phyloP scores from a whole-genome alignment of 2,888 invertebrate genomes.

The Morpho achilles region DNA sequence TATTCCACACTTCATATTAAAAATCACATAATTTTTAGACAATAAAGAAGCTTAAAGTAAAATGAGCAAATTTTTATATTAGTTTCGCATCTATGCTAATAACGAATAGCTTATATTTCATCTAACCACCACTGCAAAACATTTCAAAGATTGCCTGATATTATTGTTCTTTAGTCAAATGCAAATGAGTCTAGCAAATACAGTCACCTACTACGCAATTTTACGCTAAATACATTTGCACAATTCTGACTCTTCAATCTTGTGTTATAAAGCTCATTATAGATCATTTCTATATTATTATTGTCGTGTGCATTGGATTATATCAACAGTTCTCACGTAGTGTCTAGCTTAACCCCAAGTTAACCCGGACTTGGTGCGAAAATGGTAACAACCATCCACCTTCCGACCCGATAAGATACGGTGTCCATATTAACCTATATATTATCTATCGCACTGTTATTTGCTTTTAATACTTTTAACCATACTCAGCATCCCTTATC shows the following conservation, averaged over 20 bases:
- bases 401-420: slow-evolving; percentile 30
- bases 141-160: slow-evolving; percentile 35
- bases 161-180: slow-evolving; percentile 51
- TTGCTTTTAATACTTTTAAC: no score
- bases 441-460: no score
- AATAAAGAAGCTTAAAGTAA: no score
- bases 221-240: not conserved
- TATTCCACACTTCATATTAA: no score
- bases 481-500: no score
- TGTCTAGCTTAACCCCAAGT: slow-evolving; percentile 52
- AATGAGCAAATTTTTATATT: no score
- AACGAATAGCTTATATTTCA: no score
- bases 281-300: slow-evolving; percentile 4
- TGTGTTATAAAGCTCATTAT: slow-evolving; percentile 6
- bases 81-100: no score
- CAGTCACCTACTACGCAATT: slow-evolving; percentile 12
- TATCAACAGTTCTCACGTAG: slow-evolving; percentile 49
- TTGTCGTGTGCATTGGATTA: slow-evolving; percentile 56
- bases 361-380: slow-evolving; percentile 56
- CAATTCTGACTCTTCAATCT: slow-evolving; percentile 11
- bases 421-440: slow-evolving; percentile 18
- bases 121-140: no score
- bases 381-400: slow-evolving; percentile 36
- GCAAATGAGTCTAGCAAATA: slow-evolving; percentile 45
- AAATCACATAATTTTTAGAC: no score